These are phyloP conservation scores for Onchidella celtica DNA, from an alignment of 2,888 invertebrate species.

Conservation along the genomic window DNA sequence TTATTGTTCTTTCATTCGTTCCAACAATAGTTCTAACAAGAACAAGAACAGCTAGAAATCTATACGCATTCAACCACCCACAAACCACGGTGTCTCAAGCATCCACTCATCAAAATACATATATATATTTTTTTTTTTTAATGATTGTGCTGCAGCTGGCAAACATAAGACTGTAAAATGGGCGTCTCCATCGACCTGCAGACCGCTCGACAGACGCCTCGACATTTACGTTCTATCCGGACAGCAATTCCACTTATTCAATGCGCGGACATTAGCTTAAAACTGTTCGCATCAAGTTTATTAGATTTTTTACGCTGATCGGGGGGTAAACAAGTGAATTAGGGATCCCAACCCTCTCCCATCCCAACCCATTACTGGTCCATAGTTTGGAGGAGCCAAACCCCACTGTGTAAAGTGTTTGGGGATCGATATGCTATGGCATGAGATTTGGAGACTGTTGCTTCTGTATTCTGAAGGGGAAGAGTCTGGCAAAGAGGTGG, in stretches of 20 bases:
- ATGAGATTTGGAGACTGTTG: constrained; percentile 1
- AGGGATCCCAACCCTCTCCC: not conserved
- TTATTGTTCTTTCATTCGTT: too few species aligned
- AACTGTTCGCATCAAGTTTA: constrained; percentile 22
- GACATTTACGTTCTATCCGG: not conserved
- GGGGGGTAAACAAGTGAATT: constrained; percentile 31
- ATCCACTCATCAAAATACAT: too few species aligned
- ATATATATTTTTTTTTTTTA: too few species aligned
- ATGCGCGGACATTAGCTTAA: constrained; percentile 2
- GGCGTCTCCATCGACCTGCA: too few species aligned
- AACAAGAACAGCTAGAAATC: too few species aligned
- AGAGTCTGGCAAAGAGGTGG: not conserved
- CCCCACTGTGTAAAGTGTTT: constrained; percentile 4
- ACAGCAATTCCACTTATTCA: not conserved
- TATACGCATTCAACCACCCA: too few species aligned
- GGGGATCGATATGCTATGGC: constrained; percentile 26
- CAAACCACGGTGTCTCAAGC: too few species aligned
- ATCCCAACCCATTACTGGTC: constrained; percentile 20
- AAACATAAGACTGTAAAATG: too few species aligned
- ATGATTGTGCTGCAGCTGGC: too few species aligned
- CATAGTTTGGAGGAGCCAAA: not conserved
- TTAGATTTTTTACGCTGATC: constrained; percentile 18
- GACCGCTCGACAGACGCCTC: too few species aligned
- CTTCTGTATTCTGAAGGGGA: not conserved
- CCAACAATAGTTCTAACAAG: too few species aligned